These are phyloP conservation scores for Gallinago media DNA, from an alignment of 2,113 vertebrate species.

Conservation along the genomic window DNA sequence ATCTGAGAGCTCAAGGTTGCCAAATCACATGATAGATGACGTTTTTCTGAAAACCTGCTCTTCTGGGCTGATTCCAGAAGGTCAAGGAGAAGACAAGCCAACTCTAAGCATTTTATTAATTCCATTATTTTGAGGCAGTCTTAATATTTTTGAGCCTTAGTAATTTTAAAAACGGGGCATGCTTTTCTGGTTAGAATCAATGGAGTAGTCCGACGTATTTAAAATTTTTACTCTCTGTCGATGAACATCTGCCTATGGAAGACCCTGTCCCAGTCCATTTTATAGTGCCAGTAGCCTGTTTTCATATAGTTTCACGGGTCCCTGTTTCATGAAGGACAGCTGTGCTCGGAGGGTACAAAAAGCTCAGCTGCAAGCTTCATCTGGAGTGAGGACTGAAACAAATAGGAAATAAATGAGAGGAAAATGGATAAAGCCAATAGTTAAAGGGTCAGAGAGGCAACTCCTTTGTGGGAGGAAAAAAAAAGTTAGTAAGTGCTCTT, in stretches of 20 bases:
- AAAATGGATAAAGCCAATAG: background rate
- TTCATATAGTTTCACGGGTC: background rate
- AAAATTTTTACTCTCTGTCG: background rate
- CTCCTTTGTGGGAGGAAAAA: background rate
- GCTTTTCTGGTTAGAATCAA: background rate
- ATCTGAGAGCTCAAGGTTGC: background rate
- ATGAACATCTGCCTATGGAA: background rate
- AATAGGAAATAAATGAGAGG: constrained; percentile 36
- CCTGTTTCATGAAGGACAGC: background rate
- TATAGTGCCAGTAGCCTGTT: background rate
- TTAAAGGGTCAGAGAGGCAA: background rate
- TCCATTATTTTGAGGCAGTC: background rate
- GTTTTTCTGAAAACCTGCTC: background rate
- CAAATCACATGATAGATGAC: background rate
- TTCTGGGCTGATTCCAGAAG: background rate
- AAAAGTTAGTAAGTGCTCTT: constrained; percentile 20
- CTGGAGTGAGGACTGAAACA: constrained; percentile 6
- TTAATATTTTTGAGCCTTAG: background rate
- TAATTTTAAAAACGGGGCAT: background rate
- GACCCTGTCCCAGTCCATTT: background rate
- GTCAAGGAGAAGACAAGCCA: background rate
- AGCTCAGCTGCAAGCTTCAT: background rate
- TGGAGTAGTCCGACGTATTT: background rate
- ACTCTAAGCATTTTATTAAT: background rate
- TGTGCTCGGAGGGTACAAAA: background rate